Conservation (phyloP, 2,113 vertebrate species). For the Calonectris borealis region DNA sequence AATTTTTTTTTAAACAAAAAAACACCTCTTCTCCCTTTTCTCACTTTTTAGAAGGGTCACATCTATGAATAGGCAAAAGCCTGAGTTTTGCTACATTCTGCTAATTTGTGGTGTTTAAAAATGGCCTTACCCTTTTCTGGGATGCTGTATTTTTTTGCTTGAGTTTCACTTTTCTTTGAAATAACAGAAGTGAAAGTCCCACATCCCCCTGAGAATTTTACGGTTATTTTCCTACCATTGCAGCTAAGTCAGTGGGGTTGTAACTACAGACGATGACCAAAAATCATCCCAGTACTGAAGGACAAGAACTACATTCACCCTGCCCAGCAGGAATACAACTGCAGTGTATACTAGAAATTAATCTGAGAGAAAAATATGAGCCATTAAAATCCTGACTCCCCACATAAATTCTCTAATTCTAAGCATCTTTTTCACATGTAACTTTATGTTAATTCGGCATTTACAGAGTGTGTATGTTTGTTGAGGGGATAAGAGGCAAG, state of each 20-base stretch:
- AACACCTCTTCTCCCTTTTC: background rate
- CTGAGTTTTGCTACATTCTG: background rate
- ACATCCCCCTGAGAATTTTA: background rate
- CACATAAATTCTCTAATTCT: background rate
- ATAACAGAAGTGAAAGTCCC: background rate
- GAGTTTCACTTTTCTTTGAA: background rate
- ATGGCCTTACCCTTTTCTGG: background rate
- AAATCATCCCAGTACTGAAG: background rate
- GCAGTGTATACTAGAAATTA: background rate
- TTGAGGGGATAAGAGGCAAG: background rate
- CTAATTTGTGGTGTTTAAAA: slow-evolving; percentile 20
- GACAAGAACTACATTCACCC: background rate
- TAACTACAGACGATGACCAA: background rate
- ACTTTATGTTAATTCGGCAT: background rate
- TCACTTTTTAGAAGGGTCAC: slow-evolving; percentile 2
- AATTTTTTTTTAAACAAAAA: background rate
- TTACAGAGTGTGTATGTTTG: background rate
- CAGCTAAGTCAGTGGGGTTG: background rate
- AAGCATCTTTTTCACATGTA: background rate
- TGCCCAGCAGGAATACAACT: background rate
- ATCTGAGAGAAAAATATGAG: background rate
- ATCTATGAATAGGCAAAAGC: background rate
- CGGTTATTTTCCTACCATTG: background rate
- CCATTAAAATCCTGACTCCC: background rate
- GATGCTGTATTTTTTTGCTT: background rate